A percentile compares a stretch with the other conserved stretches of the same genome.
These are phyloP conservation scores for Porites cylindrica DNA, from an alignment of 92 coral and sea anemone species.

Conservation along the genomic window DNA sequence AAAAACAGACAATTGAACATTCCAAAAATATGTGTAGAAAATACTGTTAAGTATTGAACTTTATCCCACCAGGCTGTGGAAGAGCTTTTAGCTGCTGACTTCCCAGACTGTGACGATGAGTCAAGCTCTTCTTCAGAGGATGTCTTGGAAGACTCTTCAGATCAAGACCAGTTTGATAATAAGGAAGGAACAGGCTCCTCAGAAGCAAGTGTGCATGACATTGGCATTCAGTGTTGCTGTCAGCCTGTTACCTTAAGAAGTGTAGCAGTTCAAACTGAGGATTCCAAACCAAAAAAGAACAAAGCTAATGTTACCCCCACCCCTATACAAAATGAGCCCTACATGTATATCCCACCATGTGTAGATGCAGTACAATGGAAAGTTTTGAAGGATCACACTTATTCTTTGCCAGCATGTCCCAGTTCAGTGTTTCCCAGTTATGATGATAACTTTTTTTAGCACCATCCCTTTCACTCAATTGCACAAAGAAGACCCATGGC, in stretches of 20 bases:
- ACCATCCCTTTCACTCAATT: background rate
- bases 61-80: background rate
- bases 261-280: slow-evolving; percentile 11
- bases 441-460: slow-evolving; percentile 5
- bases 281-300: background rate
- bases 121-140: background rate
- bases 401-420: background rate
- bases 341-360: background rate
- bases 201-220: background rate
- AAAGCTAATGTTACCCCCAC: background rate
- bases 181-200: background rate
- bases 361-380: background rate
- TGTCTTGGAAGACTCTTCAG: background rate
- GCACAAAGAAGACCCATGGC: background rate
- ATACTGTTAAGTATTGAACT: no score
- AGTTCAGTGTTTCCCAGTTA: slow-evolving; percentile 5
- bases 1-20: no score
- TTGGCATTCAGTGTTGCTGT: slow-evolving; percentile 26
- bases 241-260: background rate
- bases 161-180: background rate
- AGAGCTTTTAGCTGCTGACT: slow-evolving; percentile 1
- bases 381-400: slow-evolving; percentile 3
- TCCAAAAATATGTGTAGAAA: no score
- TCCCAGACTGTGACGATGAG: background rate
- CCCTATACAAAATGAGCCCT: background rate